These are phyloP conservation scores for Sebastes itinus DNA, from an alignment of 2,797 vertebrate species.

Conservation along the genomic window DNA sequence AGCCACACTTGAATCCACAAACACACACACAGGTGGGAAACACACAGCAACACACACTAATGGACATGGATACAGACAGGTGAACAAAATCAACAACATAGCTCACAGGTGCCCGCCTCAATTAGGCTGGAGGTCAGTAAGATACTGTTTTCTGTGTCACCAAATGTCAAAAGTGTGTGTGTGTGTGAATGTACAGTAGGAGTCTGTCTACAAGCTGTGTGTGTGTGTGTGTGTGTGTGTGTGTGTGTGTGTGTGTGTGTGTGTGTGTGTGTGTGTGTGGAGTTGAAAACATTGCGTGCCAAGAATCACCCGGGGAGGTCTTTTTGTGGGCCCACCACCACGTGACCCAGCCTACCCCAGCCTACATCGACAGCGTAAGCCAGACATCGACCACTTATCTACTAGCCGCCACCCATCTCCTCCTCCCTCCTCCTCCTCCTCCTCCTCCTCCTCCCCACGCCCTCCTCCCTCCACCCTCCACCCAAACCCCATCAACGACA, in stretches of 20 bases:
- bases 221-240: neutral
- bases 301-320: conserved; percentile 73
- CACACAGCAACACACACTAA: neutral
- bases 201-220: neutral
- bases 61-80: conserved; percentile 6
- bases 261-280: neutral
- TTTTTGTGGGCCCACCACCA: conserved; percentile 65
- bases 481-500: conserved; percentile 71
- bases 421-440: conserved; percentile 33
- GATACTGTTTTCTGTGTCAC: conserved; percentile 25
- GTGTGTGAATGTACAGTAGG: neutral
- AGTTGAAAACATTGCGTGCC: conserved; percentile 80
- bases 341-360: conserved; percentile 71
- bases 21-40: neutral
- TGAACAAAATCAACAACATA: conserved; percentile 8
- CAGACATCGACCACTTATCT: conserved; percentile 79
- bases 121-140: neutral
- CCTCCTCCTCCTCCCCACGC: conserved; percentile 22
- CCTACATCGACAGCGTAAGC: conserved; percentile 58
- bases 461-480: conserved; percentile 20
- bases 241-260: conserved; percentile 5
- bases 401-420: conserved; percentile 60
- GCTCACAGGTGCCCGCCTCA: neutral
- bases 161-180: conserved; percentile 20
- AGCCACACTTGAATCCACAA: conserved; percentile 27